These are phyloP conservation scores for Lucinisca nassula DNA, from an alignment of 2,888 invertebrate genomes.

Conservation along the genomic window DNA sequence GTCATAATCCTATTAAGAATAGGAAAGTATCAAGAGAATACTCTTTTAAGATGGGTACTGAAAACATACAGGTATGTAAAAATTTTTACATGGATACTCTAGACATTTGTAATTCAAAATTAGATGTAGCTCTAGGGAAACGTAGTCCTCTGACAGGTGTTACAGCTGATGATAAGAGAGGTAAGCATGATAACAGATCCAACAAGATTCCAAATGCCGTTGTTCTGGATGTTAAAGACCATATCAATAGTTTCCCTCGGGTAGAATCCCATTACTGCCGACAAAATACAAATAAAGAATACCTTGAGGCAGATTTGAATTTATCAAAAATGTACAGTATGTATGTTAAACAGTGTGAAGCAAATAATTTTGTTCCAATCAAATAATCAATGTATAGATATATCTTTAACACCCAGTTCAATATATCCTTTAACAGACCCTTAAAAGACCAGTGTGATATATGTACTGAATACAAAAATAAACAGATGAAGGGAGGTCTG, in stretches of 20 bases:
- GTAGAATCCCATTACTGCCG: constrained; percentile 27
- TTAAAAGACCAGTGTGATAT: constrained; percentile 21
- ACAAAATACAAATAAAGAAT: constrained; percentile 14
- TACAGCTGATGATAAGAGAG: constrained; percentile 12
- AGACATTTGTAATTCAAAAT: constrained; percentile 2
- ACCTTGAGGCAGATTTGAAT: constrained; percentile 17
- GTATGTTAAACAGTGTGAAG: constrained; percentile 16
- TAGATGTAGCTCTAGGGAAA: constrained; percentile 3
- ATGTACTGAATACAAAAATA: not conserved
- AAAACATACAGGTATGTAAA: constrained; percentile 30
- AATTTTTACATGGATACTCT: constrained; percentile 22
- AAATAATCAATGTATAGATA: constrained; percentile 16
- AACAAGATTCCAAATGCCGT: not conserved
- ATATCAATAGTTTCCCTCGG: constrained; percentile 35
- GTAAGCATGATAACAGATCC: too few relatives aligned
- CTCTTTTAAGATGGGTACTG: too few relatives aligned
- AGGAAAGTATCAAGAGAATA: too few relatives aligned
- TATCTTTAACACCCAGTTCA: constrained; percentile 23
- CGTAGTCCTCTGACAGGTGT: not conserved
- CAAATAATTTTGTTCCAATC: not conserved
- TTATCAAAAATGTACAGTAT: constrained; percentile 18
- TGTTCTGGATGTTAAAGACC: constrained; percentile 5
- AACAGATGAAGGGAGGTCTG: not conserved
- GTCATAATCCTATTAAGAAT: too few relatives aligned
- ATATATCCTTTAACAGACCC: constrained; percentile 22